Base-by-base conservation (phyloP, 2,797 vertebrate genomes). In the Chelon auratus region DNA sequence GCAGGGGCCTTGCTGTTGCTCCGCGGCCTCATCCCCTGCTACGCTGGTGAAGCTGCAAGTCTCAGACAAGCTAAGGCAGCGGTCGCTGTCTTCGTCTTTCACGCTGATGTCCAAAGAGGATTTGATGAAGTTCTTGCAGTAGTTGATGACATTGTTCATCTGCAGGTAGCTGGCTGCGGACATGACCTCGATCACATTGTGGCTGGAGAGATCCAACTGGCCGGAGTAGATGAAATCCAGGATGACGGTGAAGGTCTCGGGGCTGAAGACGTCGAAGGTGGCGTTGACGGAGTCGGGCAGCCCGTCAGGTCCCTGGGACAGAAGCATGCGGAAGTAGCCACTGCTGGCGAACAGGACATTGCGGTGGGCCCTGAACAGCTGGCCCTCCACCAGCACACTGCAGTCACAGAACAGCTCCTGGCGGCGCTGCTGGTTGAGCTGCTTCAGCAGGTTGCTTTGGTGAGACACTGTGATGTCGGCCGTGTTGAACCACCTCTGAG, bases 121-220 rank as follows among this genome's bases (percentile, higher is more conserved):
- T 83, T 98, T 98, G 39, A 99, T 99, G 85, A 99, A 99, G 40
- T 96, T 96, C 87, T 99, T 99, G 79, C 98, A 99, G 58, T 97
- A 98, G 1, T 92, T 96, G 82, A 99, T 99, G 50, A 99, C 96
- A 0, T 97, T 97, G 2, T 97, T 99, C 97, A 99, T 99, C 93
- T 99, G 97, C 82, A 99, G 91, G 54, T 97, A 99, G 90, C 98
- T 99, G 48, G 97, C 98, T 0, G 98, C 97, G 0, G 97, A 99
- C 98, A 99, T 99, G 59, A 99, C 97, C 67, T 99, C 98, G 1
- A 99, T 99, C 6, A 99, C 98, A 0, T 98, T 99, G 90, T 95
- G 94, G 40, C 98, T 96, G 0, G 96, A 96, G n/a, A 99, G 96
- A 37, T 96, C 97, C 78, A 99, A 94, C 69, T 95, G 96, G 60